phyloP scores from a whole-genome alignment of 1,140 invertebrate species.

The Calliopsis andreniformis region DNA sequence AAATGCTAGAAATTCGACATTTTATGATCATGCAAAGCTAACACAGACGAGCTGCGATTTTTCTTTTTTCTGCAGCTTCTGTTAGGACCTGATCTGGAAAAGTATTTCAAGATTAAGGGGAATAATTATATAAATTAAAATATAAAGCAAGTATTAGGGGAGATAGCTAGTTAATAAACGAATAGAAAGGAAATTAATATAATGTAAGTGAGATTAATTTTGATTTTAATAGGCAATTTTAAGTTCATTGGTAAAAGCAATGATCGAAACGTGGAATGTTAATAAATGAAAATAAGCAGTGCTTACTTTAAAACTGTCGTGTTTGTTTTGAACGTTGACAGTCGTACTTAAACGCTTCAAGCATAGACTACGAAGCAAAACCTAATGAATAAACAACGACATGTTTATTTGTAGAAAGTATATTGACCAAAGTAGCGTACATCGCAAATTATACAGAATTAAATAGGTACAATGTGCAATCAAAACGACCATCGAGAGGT shows the following conservation, averaged over 20 bases:
- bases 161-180: background rate
- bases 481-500: conserved; percentile 48
- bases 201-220: background rate
- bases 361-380: conserved; percentile 41
- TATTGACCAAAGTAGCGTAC: conserved; percentile 55
- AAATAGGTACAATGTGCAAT: conserved; percentile 46
- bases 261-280: background rate
- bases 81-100: background rate
- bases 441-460: conserved; percentile 57
- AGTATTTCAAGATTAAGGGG: conserved; percentile 11
- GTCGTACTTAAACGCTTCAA: conserved; percentile 1
- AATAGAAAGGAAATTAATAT: background rate
- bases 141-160: background rate
- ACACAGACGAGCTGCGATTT: conserved; percentile 6
- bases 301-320: no score
- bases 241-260: background rate
- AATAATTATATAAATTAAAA: background rate
- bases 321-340: background rate
- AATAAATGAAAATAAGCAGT: background rate
- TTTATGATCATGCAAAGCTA: conserved; percentile 38
- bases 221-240: background rate
- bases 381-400: conserved; percentile 41
- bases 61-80: background rate
- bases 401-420: conserved; percentile 49
- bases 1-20: background rate